These are phyloP conservation scores for Fringilla coelebs DNA, from an alignment of 2,797 vertebrate species.

Conservation along the genomic window DNA sequence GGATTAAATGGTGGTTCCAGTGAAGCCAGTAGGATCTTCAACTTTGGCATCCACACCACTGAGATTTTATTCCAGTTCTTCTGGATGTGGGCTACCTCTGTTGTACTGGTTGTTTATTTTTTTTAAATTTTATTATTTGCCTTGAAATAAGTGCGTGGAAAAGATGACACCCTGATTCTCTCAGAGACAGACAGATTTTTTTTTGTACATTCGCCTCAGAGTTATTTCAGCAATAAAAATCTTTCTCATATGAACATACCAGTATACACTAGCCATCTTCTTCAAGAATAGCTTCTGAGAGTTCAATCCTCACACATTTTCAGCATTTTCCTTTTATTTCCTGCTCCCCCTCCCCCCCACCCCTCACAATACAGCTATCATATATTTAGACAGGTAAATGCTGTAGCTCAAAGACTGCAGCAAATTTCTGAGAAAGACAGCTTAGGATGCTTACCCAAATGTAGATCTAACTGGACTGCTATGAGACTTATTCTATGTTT, in stretches of 20 bases:
- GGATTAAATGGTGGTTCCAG: neutral
- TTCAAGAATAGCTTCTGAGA: neutral
- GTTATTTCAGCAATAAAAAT: neutral
- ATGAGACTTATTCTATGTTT: neutral
- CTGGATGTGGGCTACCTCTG: neutral
- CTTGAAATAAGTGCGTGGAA: neutral
- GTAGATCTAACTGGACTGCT: neutral
- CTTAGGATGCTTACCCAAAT: neutral
- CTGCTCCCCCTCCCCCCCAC: too few species aligned
- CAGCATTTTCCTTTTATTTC: neutral
- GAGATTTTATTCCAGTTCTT: neutral
- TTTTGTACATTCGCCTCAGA: neutral
- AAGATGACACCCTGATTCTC: neutral
- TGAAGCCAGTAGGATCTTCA: neutral
- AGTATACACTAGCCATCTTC: neutral
- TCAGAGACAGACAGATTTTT: neutral
- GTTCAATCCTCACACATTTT: neutral
- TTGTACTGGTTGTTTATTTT: neutral
- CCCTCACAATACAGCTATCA: fast-evolving
- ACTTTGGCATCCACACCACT: neutral
- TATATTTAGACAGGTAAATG: neutral
- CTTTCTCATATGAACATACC: neutral
- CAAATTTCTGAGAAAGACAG: neutral
- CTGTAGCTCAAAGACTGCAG: neutral
- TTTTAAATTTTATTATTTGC: neutral